These are phyloP conservation scores for Malacoctenus gilli DNA, from an alignment of 2,797 vertebrate species.

Conservation along the genomic window DNA sequence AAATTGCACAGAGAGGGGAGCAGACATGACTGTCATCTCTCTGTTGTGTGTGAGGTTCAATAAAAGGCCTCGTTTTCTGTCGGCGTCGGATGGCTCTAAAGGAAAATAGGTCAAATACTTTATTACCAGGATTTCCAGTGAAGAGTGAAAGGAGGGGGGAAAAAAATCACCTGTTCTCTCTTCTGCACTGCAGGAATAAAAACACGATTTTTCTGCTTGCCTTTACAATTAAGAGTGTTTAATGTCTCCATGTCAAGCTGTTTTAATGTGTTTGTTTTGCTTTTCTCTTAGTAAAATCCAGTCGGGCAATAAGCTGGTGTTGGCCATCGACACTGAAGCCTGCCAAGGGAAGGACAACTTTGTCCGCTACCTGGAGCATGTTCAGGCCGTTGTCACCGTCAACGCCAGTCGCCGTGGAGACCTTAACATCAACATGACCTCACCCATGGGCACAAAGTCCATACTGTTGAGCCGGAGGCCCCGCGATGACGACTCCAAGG, in stretches of 20 bases:
- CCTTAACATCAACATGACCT: constrained; percentile 98
- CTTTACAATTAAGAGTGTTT: not conserved
- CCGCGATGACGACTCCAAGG: constrained; percentile 94
- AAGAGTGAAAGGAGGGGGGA: no score
- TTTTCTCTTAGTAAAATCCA: constrained; percentile 88
- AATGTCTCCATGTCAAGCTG: not conserved
- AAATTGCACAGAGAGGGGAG: no score
- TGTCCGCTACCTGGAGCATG: constrained; percentile 96
- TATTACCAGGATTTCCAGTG: constrained; percentile 17
- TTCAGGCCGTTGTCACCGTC: constrained; percentile 95
- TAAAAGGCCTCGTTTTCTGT: constrained; percentile 35
- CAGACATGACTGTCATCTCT: no score
- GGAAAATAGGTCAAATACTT: constrained; percentile 44
- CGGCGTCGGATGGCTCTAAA: constrained; percentile 20
- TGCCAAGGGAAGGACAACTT: constrained; percentile 97
- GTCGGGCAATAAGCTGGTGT: constrained; percentile 86
- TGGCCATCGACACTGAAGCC: constrained; percentile 88
- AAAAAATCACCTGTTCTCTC: constrained; percentile 2
- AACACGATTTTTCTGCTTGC: not conserved
- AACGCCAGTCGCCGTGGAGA: constrained; percentile 93
- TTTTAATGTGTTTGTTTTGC: constrained; percentile 17
- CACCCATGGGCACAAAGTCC: constrained; percentile 97
- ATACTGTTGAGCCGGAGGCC: constrained; percentile 95
- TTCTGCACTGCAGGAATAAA: not conserved
- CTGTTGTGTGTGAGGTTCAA: not conserved